Percentiles rank a stretch among this genome's conserved stretches.
These are phyloP conservation scores for Lacerta bilineata DNA, from an alignment of 2,797 vertebrate genomes.

Conservation along the genomic window DNA sequence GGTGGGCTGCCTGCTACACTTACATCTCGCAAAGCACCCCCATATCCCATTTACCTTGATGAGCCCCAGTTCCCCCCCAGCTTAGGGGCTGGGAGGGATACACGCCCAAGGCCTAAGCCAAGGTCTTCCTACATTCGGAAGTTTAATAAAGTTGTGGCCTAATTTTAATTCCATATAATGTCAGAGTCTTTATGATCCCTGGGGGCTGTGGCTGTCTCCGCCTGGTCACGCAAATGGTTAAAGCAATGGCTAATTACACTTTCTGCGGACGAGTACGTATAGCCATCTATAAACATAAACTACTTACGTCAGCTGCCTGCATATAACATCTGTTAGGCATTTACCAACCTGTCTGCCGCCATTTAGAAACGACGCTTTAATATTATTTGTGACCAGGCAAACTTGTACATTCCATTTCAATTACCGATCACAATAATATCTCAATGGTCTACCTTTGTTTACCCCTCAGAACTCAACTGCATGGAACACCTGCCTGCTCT, in stretches of 20 bases:
- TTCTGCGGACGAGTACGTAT: background rate
- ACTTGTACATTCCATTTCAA: conserved; percentile 40
- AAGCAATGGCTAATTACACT: background rate
- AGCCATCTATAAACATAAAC: conserved; percentile 29
- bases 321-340: conserved; percentile 43
- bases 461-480: conserved; percentile 21
- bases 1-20: no score
- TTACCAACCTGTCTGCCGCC: conserved; percentile 35
- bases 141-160: no score
- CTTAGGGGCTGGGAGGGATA: no score
- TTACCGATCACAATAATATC: conserved; percentile 32
- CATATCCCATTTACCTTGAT: no score
- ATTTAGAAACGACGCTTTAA: conserved; percentile 38
- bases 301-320: conserved; percentile 18
- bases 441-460: conserved; percentile 41
- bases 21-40: no score
- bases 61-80: no score
- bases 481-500: conserved; percentile 35
- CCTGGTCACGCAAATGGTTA: background rate
- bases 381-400: conserved; percentile 36
- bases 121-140: no score
- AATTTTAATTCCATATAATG: no score
- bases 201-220: no score
- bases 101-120: no score
- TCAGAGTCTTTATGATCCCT: no score